phyloP scores from a whole-genome alignment of 2,113 vertebrate species.

The Helogale parvula region DNA sequence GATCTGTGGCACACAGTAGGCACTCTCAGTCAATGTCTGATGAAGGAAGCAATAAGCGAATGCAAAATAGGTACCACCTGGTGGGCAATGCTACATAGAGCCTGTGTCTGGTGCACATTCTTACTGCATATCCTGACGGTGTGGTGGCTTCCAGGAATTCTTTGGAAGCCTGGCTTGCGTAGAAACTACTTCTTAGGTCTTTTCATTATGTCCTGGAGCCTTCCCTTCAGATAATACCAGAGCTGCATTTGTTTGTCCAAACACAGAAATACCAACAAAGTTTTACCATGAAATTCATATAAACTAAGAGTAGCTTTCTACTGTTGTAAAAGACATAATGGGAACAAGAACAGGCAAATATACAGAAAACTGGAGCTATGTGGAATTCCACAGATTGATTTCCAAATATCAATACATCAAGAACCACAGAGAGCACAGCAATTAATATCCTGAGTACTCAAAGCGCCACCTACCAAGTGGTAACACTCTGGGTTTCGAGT shows the following conservation, averaged over 20 bases:
- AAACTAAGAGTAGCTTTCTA: background rate
- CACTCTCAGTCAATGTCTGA: background rate
- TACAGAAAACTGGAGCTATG: background rate
- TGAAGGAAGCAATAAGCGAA: background rate
- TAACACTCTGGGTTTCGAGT: background rate
- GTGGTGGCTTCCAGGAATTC: accelerated
- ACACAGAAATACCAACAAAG: background rate
- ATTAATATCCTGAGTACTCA: background rate
- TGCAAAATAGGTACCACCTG: background rate
- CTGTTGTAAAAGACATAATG: accelerated
- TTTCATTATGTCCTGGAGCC: background rate
- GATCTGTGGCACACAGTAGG: background rate
- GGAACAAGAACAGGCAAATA: background rate
- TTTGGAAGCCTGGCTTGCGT: background rate
- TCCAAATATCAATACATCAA: background rate
- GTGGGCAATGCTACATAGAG: accelerated
- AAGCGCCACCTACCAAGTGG: background rate
- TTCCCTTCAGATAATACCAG: background rate
- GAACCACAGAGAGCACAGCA: background rate
- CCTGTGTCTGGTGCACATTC: too few species aligned
- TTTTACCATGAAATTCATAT: background rate
- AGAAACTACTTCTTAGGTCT: background rate
- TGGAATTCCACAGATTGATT: background rate
- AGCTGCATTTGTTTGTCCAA: background rate
- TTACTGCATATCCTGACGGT: background rate